Conservation (phyloP, 2,888 invertebrate species). For the Neocrepidodera transversa region DNA sequence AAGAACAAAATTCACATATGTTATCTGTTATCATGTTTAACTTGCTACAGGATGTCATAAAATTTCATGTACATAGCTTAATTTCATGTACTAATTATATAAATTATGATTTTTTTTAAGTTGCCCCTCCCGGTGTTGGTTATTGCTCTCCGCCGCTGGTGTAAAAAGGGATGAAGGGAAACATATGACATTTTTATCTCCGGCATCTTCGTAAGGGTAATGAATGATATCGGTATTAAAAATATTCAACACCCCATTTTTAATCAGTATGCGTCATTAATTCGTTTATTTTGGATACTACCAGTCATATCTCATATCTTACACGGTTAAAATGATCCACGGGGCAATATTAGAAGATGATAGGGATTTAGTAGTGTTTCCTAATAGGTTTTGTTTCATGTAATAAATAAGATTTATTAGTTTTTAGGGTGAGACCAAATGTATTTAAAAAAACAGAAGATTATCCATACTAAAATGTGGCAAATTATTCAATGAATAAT, state of each 20-base stretch:
- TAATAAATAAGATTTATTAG: background rate
- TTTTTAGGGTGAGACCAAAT: too few species aligned
- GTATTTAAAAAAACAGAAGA: too few species aligned
- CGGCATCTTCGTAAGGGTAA: slow-evolving; percentile 26
- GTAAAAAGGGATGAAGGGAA: slow-evolving; percentile 16
- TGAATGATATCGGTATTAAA: slow-evolving; percentile 34
- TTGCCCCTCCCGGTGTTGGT: too few species aligned
- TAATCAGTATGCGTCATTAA: slow-evolving; percentile 29
- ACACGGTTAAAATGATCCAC: background rate
- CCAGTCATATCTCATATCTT: slow-evolving; percentile 30
- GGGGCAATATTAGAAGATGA: slow-evolving; percentile 3
- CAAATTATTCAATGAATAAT: too few species aligned
- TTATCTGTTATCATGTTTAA: too few species aligned
- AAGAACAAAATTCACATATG: too few species aligned
- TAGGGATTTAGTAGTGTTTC: background rate
- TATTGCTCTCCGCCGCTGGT: background rate
- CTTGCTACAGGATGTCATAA: too few species aligned
- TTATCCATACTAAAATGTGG: too few species aligned
- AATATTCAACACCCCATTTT: slow-evolving; percentile 31
- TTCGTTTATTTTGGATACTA: slow-evolving; percentile 23
- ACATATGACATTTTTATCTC: slow-evolving; percentile 32
- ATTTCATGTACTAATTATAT: too few species aligned
- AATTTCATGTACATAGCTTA: too few species aligned
- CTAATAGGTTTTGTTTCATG: background rate
- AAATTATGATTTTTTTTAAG: too few species aligned